Base-by-base conservation (phyloP, 2,888 invertebrate species). In the Helleia helle region DNA sequence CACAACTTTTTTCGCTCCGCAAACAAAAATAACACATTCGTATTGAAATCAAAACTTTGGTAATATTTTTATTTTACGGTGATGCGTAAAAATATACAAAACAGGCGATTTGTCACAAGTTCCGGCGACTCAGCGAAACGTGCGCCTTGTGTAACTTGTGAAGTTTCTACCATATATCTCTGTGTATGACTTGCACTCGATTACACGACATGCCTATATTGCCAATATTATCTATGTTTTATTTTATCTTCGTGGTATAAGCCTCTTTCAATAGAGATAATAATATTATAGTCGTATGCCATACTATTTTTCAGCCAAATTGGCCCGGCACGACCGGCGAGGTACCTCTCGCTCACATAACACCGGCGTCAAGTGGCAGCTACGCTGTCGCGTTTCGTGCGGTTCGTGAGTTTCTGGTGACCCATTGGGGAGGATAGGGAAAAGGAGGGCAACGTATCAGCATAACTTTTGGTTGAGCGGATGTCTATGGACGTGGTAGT, bases 21-120 rank as follows among this genome's bases (percentile, higher is more conserved):
- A 30, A 36, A 39, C 39, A 28, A 29, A 43, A 39, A 36, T 29
- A 22, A 28, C 28, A 28, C 38, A 39, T 29, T 29, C 22, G 22
- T 22, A 28, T 28, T 29, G 11, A 22, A 29, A 29, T 29, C 38
- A 34, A 34, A 34, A 34, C 34, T 34, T 34, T 12, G 34, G 22
- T 34, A 34, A 34, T 34, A 34, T 34, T 12, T 34, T 34, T 34
- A 34, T 34, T 34, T 34, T 34, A 34, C 22, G 22, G 34, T 22
- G 34, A 34, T 22, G 22, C 22, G 22, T 22, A 8, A 22, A 22
- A 22, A 34, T 22, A 34, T 22, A 18, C 28, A 29, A 11, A 18
- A 22, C 34, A 22, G 12, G 3, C 34, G 15, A 31, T 31, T 31
- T 17, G 17, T 15, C 30, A 31, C 9, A n/a, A n/a, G 7, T 8